These are phyloP conservation scores for Listronotus oregonensis DNA, from an alignment of 1,140 invertebrate species.

Conservation along the genomic window DNA sequence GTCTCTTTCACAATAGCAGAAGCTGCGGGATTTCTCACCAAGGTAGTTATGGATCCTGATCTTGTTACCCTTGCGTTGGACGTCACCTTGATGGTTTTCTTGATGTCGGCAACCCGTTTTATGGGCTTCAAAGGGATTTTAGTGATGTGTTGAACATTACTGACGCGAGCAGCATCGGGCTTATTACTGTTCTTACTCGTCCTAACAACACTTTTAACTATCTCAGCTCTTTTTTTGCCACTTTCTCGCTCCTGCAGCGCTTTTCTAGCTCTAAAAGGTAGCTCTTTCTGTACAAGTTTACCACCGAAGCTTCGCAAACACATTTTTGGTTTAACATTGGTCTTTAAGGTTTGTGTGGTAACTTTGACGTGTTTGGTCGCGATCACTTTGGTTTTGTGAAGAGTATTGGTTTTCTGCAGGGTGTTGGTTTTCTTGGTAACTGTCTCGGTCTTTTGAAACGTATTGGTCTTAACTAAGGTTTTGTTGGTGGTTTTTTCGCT, in stretches of 20 bases:
- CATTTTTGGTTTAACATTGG: slow-evolving; percentile 51
- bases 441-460: slow-evolving; percentile 49
- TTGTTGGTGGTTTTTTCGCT: slow-evolving; percentile 55
- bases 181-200: slow-evolving; percentile 28
- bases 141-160: slow-evolving; percentile 2
- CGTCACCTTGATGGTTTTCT: not conserved
- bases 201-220: slow-evolving; percentile 22
- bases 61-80: slow-evolving; percentile 36
- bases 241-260: slow-evolving; percentile 12
- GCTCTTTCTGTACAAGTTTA: slow-evolving; percentile 51
- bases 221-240: slow-evolving; percentile 31
- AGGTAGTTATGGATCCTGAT: slow-evolving; percentile 30
- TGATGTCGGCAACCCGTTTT: not conserved
- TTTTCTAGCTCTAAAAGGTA: slow-evolving; percentile 43
- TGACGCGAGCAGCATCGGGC: slow-evolving; percentile 56
- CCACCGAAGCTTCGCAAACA: slow-evolving; percentile 53
- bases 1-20: slow-evolving; percentile 16
- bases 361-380: slow-evolving; percentile 52
- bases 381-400: slow-evolving; percentile 50
- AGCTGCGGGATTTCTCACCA: slow-evolving; percentile 24
- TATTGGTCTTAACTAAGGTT: slow-evolving; percentile 50
- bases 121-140: slow-evolving; percentile 3
- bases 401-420: slow-evolving; percentile 46
- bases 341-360: slow-evolving; percentile 49
- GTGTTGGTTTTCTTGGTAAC: slow-evolving; percentile 46